These are phyloP conservation scores for Anomalospiza imberbis DNA, from an alignment of 2,797 vertebrate genomes.

Conservation along the genomic window DNA sequence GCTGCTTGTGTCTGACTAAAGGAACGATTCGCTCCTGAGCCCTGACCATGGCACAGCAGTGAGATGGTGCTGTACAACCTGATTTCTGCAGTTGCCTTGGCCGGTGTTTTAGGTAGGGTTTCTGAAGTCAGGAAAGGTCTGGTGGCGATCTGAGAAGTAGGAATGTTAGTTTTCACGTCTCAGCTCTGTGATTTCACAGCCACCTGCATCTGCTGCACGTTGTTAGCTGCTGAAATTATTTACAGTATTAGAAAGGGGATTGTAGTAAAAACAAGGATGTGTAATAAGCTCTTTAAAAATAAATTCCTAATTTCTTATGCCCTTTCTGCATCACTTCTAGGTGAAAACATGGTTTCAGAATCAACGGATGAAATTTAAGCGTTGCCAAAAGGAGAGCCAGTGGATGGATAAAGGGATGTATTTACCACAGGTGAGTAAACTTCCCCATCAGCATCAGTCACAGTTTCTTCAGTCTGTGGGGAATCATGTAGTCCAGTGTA, in stretches of 20 bases:
- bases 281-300: not conserved
- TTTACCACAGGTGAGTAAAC: constrained; percentile 38
- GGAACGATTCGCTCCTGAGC: not conserved
- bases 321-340: constrained; percentile 44
- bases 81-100: not conserved
- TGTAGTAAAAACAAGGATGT: not conserved
- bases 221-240: not conserved
- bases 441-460: not conserved
- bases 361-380: constrained; percentile 87
- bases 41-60: too few species aligned
- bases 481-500: not conserved
- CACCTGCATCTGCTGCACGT: not conserved
- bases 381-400: constrained; percentile 82
- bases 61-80: not conserved
- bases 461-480: not conserved
- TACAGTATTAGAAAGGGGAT: not conserved
- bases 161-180: not conserved
- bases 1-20: not conserved
- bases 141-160: not conserved
- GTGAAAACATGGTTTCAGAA: constrained; percentile 97
- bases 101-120: not conserved
- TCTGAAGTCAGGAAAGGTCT: not conserved
- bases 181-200: not conserved
- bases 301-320: not conserved
- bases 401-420: constrained; percentile 76